Evolutionary conservation across 2,888 invertebrate species (phyloP), one percentile per base, ranked within the genome.

Genomic region (Cephus nigrinus): DNA sequence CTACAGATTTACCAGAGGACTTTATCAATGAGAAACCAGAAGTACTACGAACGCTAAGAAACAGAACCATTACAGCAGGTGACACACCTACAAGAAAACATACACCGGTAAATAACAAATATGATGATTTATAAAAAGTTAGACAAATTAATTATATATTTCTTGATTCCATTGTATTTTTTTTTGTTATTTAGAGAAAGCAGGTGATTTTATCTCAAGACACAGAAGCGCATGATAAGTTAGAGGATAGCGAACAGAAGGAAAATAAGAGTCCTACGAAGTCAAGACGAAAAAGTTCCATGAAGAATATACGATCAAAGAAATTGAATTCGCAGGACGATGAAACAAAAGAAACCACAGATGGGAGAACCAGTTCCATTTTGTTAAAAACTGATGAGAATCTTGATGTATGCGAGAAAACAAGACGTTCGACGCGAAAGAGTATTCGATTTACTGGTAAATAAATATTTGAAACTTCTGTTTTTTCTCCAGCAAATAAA

Each of bases 361-460:
- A 75, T 23, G 9, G 55, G 9, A 55, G 55, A 55, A 23, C 23
- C 55, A 55, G 23, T 23, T 23, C 55, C 9, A 23, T 55, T 55
- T 55, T 55, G 2, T 23, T 55, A 55, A 55, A 23, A 9, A 9
- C 55, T 69, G 32, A 32, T 40, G 76, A 74, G 3, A 79, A 68
- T 32, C 30, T 9, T 32, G 69, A 75, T 4, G 78, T 30, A 0
- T 4, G 36, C 12, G 75, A 68, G 1, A 75, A 68, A 3, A 78
- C 68, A 4, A 79, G 84, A 68, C 82, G 79, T 77, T 86, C 85
- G 4, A 69, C 80, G 9, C 82, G 85, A 35, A 86, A 81, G 77
- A 86, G 85, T 69, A 83, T 84, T 11, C 82, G 81, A 73, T 86
- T 87, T 76, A 78, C 79, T 78, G 83, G 85, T 84, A 81, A 77